Base-by-base conservation (phyloP, 2,797 vertebrate genomes). In the Aulostomus chinensis region DNA sequence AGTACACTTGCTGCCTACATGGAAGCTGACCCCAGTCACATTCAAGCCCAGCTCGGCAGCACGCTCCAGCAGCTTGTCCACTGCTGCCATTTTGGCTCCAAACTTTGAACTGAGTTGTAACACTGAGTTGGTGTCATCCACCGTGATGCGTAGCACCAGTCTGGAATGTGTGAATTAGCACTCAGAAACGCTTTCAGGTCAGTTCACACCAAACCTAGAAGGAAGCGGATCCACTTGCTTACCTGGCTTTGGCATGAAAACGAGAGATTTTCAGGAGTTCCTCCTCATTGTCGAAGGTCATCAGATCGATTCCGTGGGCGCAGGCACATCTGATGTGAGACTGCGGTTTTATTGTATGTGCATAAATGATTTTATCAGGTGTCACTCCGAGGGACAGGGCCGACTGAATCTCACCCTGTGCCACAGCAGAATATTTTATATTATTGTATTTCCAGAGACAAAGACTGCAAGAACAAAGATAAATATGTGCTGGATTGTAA, bases 11-110 rank as follows among this genome's bases (percentile, higher is more conserved):
- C 84, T 82, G 15, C 90, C 89, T 0, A 92, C 62, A 31, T 92
- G 93, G 57, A 94, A 93, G 51, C 79, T 87, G 46, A 83, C 57
- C 4, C 80, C 78, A 2, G 60, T 52, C 30, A 83, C 59, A 1
- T 71, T 33, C 0, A 79, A 16, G 11, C 22, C 28, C 18, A 76
- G 59, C 29, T 76, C 31, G 41, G 0, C 2, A 7, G 78, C 66
- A 8, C 6, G 26, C 9, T 60, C 10, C 40, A 83, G 65, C 61
- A 81, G 55, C 22, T 43, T 7, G 1, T 12, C 18, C 4, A 34
- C 60, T 1, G 31, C 13, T 9, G 2, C 8, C 36, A 75, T 28
- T 0, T 9, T 30, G 21, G 73, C 79, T 28, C 79, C 72, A 25
- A 76, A 83, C 65, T 81, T 81, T 5, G 11, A n/a, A 14, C n/a